Percentiles rank a stretch among this genome's conserved stretches.
Conservation (phyloP, 1,140 invertebrate genomes). For the Drosophila bifasciata region DNA sequence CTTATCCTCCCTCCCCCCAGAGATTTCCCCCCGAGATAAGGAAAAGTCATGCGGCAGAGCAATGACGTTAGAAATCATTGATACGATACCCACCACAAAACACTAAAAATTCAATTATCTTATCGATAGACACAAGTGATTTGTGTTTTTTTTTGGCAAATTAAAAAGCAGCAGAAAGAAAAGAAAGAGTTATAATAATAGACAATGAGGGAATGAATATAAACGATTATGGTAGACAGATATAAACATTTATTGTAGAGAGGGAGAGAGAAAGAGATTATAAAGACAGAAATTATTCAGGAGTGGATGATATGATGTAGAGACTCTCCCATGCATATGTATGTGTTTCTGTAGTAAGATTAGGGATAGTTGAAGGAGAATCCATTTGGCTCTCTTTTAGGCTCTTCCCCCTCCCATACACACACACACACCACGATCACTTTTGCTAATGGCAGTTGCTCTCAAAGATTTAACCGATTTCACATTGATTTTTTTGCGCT, state of each 20-base stretch:
- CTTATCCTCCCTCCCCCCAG: neutral
- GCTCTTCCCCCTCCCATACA: too few relatives aligned
- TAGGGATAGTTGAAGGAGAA: too few relatives aligned
- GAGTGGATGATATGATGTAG: neutral
- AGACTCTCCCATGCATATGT: slow-evolving; percentile 1
- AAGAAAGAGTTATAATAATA: neutral
- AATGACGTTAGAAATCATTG: slow-evolving; percentile 30
- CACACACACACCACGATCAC: neutral
- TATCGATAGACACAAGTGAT: slow-evolving; percentile 28
- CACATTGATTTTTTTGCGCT: slow-evolving; percentile 40
- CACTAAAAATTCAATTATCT: slow-evolving; percentile 19
- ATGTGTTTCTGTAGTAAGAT: too few relatives aligned
- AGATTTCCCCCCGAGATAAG: slow-evolving; percentile 32
- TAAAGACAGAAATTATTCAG: too few relatives aligned
- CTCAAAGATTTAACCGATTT: slow-evolving; percentile 9
- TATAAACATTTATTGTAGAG: neutral
- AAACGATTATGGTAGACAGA: slow-evolving; percentile 2
- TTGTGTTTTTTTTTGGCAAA: slow-evolving; percentile 16
- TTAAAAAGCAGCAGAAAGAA: slow-evolving; percentile 12
- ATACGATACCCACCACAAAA: slow-evolving; percentile 12
- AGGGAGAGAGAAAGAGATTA: neutral
- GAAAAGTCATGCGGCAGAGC: slow-evolving; percentile 5
- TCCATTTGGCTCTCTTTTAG: too few relatives aligned
- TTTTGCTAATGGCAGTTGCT: slow-evolving; percentile 7
- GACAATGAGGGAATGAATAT: neutral